These are phyloP conservation scores for Loxodonta africana DNA, from an alignment of 2,113 vertebrate species.

Conservation along the genomic window DNA sequence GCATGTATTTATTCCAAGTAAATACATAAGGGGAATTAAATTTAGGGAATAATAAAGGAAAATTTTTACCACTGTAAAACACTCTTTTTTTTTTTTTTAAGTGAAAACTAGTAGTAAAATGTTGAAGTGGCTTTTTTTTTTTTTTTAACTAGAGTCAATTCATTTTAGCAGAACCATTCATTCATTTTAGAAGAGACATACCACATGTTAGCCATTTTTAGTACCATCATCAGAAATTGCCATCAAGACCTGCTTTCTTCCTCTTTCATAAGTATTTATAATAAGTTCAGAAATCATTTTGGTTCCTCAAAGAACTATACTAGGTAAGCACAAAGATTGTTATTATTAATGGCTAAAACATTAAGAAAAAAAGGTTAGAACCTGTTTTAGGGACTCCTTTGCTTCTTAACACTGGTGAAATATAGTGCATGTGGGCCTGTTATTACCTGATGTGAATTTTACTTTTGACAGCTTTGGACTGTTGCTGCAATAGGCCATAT, in stretches of 20 bases:
- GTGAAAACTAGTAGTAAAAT: constrained; percentile 68
- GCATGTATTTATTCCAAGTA: constrained; percentile 53
- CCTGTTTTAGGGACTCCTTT: constrained; percentile 22
- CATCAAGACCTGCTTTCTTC: neutral
- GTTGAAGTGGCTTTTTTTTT: neutral
- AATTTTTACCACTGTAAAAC: constrained; percentile 37
- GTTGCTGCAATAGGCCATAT: constrained; percentile 33
- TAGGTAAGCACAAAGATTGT: constrained; percentile 41
- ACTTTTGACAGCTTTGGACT: constrained; percentile 63
- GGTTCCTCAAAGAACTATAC: constrained; percentile 43
- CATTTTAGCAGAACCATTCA: constrained; percentile 59
- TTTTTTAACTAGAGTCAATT: constrained; percentile 26
- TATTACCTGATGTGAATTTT: constrained; percentile 62
- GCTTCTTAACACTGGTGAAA: constrained; percentile 56
- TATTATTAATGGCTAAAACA: constrained; percentile 41
- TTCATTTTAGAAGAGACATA: constrained; percentile 58
- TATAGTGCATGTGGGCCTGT: constrained; percentile 27
- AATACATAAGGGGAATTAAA: constrained; percentile 55
- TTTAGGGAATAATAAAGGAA: constrained; percentile 7
- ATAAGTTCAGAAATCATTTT: constrained; percentile 58
- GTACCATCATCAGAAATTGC: constrained; percentile 48
- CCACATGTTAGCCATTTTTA: constrained; percentile 59
- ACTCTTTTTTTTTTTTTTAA: constrained; percentile 44
- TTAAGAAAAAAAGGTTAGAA: constrained; percentile 33
- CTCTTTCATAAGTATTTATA: constrained; percentile 61